These are phyloP conservation scores for Vicugna pacos DNA, from an alignment of 2,113 vertebrate genomes.

Conservation along the genomic window DNA sequence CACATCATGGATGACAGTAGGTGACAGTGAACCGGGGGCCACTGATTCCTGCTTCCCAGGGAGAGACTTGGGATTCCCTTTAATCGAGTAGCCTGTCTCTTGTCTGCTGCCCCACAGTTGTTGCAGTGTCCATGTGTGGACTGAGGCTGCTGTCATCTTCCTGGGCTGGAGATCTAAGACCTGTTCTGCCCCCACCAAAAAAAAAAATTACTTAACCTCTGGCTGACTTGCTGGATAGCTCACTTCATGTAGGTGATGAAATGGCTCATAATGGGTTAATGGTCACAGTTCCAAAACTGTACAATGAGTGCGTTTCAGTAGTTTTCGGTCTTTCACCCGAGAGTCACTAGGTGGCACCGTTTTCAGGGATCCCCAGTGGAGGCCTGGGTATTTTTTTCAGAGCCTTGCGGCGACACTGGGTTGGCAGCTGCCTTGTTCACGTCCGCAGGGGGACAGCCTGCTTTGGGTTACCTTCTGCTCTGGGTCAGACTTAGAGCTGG, in stretches of 20 bases:
- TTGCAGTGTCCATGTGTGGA: neutral
- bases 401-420: neutral
- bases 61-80: neutral
- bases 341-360: conserved; percentile 14
- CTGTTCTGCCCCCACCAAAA: neutral
- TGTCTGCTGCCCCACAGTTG: neutral
- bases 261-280: neutral
- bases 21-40: neutral
- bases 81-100: neutral
- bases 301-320: neutral
- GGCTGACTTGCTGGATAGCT: neutral
- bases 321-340: neutral
- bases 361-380: neutral
- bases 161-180: neutral
- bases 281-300: neutral
- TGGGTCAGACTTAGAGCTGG: neutral
- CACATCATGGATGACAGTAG: neutral
- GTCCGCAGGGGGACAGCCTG: neutral
- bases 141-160: neutral
- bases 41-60: neutral
- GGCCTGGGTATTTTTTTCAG: neutral
- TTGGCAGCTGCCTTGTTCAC: neutral
- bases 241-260: neutral
- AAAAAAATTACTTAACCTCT: neutral
- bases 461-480: conserved; percentile 8